phyloP scores from a whole-genome alignment of 1,140 invertebrate species.

The Melitaea cinxia region DNA sequence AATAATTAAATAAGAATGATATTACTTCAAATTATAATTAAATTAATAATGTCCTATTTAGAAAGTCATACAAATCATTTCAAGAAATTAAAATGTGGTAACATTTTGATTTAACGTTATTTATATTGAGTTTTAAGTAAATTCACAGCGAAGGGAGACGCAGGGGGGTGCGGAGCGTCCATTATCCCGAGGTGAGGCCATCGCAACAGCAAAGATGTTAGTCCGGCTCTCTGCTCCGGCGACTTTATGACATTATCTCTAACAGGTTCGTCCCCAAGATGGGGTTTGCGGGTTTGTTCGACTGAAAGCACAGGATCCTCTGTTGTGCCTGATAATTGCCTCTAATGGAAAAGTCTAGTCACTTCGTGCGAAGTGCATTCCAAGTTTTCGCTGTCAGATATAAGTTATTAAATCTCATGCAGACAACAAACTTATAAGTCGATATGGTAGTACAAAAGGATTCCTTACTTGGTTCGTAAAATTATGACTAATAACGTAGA shows the following conservation, averaged over 20 bases:
- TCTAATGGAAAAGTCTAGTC: constrained; percentile 81
- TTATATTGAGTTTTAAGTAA: constrained; percentile 40
- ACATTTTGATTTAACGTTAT: constrained; percentile 8
- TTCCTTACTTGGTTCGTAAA: not conserved
- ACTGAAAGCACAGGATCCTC: constrained; percentile 67
- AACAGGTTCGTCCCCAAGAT: constrained; percentile 71
- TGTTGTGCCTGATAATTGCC: constrained; percentile 78
- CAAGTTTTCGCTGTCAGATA: constrained; percentile 72
- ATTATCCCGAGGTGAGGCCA: constrained; percentile 71
- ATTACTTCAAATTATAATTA: too few relatives aligned
- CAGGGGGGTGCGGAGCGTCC: constrained; percentile 51
- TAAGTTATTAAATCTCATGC: constrained; percentile 70
- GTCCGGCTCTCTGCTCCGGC: constrained; percentile 70
- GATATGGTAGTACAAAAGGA: constrained; percentile 20
- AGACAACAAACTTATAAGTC: constrained; percentile 52
- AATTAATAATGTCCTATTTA: too few relatives aligned
- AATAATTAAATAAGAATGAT: too few relatives aligned
- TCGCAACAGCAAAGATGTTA: constrained; percentile 72
- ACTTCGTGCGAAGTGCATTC: constrained; percentile 73
- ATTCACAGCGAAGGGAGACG: constrained; percentile 30
- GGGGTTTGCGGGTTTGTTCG: constrained; percentile 46
- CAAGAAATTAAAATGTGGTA: not conserved
- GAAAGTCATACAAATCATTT: not conserved
- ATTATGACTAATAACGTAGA: constrained; percentile 15
- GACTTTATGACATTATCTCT: constrained; percentile 80